These are phyloP conservation scores for Myotis vivesi DNA, from an alignment of 2,797 vertebrate species.

Conservation along the genomic window DNA sequence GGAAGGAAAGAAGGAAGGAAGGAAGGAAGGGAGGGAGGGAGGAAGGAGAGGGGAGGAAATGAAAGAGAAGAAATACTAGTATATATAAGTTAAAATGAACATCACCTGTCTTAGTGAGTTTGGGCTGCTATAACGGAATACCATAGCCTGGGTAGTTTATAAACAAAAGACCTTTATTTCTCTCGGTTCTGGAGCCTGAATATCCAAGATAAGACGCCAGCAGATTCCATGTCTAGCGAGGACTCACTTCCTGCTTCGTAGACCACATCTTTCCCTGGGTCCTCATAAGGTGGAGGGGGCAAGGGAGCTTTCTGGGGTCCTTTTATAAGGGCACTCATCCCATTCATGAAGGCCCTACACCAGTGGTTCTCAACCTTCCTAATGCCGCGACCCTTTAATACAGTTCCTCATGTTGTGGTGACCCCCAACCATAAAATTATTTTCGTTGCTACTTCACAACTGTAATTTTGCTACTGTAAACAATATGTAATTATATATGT, in stretches of 20 bases:
- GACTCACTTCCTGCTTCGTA: neutral
- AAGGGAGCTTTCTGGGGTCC: neutral
- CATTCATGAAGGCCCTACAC: neutral
- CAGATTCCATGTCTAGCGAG: neutral
- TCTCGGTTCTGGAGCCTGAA: neutral
- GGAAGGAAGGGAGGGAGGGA: neutral
- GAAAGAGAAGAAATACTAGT: neutral
- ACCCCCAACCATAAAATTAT: no score
- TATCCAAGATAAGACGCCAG: neutral
- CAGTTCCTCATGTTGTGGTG: no score
- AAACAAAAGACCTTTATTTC: neutral
- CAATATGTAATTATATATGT: no score
- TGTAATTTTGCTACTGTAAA: no score
- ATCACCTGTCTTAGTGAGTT: neutral
- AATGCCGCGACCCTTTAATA: no score
- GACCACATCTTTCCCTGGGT: neutral
- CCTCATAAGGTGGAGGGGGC: rapidly evolving
- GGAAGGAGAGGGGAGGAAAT: neutral
- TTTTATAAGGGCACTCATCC: neutral
- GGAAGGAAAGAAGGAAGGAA: neutral
- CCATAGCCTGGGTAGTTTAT: neutral
- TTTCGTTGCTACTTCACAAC: no score
- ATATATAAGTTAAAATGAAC: neutral
- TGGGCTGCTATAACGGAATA: neutral
- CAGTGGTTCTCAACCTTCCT: no score